phyloP scores from a whole-genome alignment of 2,888 invertebrate genomes.

The Polyploca ridens region DNA sequence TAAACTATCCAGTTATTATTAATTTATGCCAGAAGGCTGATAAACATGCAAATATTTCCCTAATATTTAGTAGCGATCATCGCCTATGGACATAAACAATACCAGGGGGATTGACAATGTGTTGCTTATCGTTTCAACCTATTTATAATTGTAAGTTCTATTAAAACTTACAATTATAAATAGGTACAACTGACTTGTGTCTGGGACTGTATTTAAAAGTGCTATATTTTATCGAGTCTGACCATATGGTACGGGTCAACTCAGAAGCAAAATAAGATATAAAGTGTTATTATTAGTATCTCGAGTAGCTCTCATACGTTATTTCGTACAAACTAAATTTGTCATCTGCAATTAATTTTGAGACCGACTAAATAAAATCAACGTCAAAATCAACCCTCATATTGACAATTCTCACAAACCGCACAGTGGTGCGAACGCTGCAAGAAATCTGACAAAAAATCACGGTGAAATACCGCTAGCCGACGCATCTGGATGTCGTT shows the following conservation, averaged over 20 bases:
- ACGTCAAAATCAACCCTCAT: slow-evolving; percentile 21
- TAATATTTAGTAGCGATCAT: no score
- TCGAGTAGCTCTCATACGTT: not conserved
- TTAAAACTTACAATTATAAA: not conserved
- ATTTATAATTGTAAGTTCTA: no score
- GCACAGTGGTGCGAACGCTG: slow-evolving; percentile 47
- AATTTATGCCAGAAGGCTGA: no score
- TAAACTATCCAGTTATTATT: no score
- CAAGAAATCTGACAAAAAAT: slow-evolving; percentile 65
- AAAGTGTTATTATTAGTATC: not conserved
- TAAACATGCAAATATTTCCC: no score
- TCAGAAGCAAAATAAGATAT: slow-evolving; percentile 16
- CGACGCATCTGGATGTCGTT: slow-evolving; percentile 79
- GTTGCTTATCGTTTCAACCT: no score
- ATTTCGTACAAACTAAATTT: not conserved
- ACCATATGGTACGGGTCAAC: slow-evolving; percentile 51
- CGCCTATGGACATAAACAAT: no score
- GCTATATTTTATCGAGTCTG: slow-evolving; percentile 46
- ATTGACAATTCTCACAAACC: slow-evolving; percentile 49
- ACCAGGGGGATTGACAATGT: no score
- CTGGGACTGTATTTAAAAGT: slow-evolving; percentile 24
- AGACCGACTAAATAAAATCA: slow-evolving; percentile 15
- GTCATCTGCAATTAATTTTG: no score
- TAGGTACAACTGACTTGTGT: not conserved
- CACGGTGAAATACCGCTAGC: slow-evolving; percentile 74